Evolutionary conservation across 2,113 vertebrate genomes (phyloP).

Genomic region (Megaleporinus macrocephalus): DNA sequence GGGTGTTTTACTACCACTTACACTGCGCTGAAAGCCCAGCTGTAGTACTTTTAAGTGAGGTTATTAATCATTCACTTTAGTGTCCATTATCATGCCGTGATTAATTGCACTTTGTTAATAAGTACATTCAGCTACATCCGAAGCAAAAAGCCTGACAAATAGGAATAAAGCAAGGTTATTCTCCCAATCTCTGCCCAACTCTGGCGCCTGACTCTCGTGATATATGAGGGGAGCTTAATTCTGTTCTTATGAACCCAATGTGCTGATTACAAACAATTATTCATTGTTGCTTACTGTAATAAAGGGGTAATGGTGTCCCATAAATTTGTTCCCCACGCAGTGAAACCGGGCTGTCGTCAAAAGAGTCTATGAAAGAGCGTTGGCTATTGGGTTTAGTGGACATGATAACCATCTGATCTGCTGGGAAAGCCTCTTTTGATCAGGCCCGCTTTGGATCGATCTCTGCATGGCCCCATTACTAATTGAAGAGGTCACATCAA

Average conservation of each 20-base stretch:
- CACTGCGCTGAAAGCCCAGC: conserved; percentile 56
- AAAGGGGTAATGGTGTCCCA: conserved; percentile 75
- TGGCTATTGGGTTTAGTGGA: background rate
- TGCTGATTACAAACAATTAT: conserved; percentile 79
- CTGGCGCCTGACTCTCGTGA: conserved; percentile 60
- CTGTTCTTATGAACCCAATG: conserved; percentile 72
- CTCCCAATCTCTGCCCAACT: conserved; percentile 48
- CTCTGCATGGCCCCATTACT: conserved; percentile 18
- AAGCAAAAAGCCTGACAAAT: conserved; percentile 66
- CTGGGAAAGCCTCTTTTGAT: conserved; percentile 20
- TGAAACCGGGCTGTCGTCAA: conserved; percentile 13
- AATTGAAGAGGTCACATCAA: conserved; percentile 30
- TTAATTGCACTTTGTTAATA: conserved; percentile 75
- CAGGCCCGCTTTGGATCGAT: conserved; percentile 34
- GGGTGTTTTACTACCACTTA: conserved; percentile 63
- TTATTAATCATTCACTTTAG: conserved; percentile 63
- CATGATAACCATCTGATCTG: conserved; percentile 3
- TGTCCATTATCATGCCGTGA: conserved; percentile 63
- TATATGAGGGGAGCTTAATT: conserved; percentile 72
- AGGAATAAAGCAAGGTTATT: conserved; percentile 62
- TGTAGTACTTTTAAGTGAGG: conserved; percentile 50
- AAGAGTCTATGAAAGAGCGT: background rate
- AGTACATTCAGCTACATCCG: conserved; percentile 56
- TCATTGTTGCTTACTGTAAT: conserved; percentile 79
- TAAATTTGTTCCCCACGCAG: conserved; percentile 66